Base-by-base conservation (phyloP, 2,113 vertebrate species). In the Himantopus leucocephalus region DNA sequence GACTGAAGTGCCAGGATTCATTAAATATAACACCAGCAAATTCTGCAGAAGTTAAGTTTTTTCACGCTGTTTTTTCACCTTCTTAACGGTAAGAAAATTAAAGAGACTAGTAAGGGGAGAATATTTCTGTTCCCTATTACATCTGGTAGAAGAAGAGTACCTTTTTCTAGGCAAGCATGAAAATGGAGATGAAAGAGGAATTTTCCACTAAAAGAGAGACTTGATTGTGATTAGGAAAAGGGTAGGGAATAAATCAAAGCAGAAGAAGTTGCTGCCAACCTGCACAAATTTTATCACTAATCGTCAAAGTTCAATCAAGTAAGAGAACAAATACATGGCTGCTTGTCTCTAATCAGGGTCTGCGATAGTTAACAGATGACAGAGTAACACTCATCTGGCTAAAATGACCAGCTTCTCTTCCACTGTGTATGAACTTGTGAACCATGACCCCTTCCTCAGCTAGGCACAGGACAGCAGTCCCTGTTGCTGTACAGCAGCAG, bases 111-210 rank as follows among this genome's bases (percentile, higher is more conserved):
- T 73, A 91, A 43, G 15, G 20, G n/a, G 21, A 79, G 29, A 55
- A 17, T 80, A 70, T 60, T 90, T 48, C 35, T 81, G 26, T 80
- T 94, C 71, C 27, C 45, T 76, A 21, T 67, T 85, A 37, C 11
- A 79, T 74, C 26, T 90, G 70, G 43, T 77, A 91, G 27, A 76
- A 73, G 94, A 94, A 35, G 41, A 81, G 35, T 70, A 32, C 48
- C 13, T 95, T 97, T 96, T 94, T 92, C 62, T 92, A 96, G 82
- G 50, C 90, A 75, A 91, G 68, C 73, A 74, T 89, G 87, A 92
- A 97, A 94, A 95, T 30, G 43, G 58, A 95, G 89, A 94, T 85
- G 47, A 96, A 97, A 94, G 86, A 63, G 37, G 23, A 53, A 55
- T 67, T 88, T 90, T 80, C 72, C 35, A 53, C 15, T 27, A 15